Evolutionary conservation across 2,888 invertebrate species (phyloP).

Genomic region (Limnephilus marmoratus): DNA sequence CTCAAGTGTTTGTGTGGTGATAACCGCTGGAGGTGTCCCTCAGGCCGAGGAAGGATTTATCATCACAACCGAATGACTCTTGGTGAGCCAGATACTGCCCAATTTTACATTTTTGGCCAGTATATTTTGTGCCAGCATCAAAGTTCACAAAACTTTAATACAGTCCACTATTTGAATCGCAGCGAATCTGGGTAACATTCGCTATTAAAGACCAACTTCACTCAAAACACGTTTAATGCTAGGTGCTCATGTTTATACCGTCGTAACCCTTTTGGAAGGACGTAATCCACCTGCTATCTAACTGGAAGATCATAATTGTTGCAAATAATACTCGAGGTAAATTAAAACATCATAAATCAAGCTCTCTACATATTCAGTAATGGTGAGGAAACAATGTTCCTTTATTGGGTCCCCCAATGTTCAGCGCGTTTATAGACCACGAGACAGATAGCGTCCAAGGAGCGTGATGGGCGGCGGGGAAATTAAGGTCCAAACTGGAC

Average conservation of each 20-base stretch:
- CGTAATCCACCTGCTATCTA: not conserved
- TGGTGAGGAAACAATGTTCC: conserved; percentile 21
- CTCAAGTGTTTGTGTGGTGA: too few relatives aligned
- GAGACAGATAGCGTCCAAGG: conserved; percentile 60
- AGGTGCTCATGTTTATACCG: not conserved
- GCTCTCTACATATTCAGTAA: conserved; percentile 16
- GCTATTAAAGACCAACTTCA: not conserved
- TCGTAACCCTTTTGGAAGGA: not conserved
- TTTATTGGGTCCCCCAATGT: conserved; percentile 46
- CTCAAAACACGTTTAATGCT: not conserved
- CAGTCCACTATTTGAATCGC: too few relatives aligned
- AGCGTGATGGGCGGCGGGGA: conserved; percentile 52
- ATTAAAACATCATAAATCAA: conserved; percentile 36
- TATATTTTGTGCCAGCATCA: too few relatives aligned
- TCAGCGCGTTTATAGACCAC: conserved; percentile 51
- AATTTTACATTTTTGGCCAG: too few relatives aligned
- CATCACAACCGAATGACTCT: too few relatives aligned
- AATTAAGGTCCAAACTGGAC: conserved; percentile 22
- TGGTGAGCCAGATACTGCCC: too few relatives aligned
- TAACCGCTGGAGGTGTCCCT: too few relatives aligned
- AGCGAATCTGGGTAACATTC: too few relatives aligned
- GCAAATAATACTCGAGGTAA: not conserved
- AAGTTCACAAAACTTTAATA: too few relatives aligned
- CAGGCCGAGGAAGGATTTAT: too few relatives aligned
- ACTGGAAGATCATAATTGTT: not conserved